Conservation (phyloP, 1,140 invertebrate genomes). For the Diploscapter pachys region DNA sequence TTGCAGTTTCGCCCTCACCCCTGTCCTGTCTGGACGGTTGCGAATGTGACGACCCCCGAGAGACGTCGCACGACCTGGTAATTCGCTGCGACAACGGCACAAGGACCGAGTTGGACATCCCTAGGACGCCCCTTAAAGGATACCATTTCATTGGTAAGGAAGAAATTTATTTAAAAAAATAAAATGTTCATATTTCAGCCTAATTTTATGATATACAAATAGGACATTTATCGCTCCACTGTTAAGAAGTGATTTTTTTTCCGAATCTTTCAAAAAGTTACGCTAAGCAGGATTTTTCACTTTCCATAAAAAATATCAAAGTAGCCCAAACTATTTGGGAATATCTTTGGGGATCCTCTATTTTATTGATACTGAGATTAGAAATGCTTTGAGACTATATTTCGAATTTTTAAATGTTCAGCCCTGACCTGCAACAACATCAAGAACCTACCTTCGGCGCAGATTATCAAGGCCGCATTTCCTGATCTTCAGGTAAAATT, state of each 20-base stretch:
- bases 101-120: not conserved
- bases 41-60: not conserved
- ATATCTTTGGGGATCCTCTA: too few species aligned
- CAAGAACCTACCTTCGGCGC: not conserved
- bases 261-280: too few species aligned
- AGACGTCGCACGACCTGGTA: not conserved
- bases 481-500: slow-evolving; percentile 5
- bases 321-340: too few species aligned
- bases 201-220: too few species aligned
- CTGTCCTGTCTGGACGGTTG: slow-evolving; percentile 4
- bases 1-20: too few species aligned
- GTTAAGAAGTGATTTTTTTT: too few species aligned
- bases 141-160: slow-evolving; percentile 1
- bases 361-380: too few species aligned
- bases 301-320: too few species aligned
- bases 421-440: slow-evolving; percentile 12
- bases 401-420: slow-evolving; percentile 2
- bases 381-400: not conserved
- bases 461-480: slow-evolving; percentile 1
- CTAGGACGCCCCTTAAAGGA: not conserved
- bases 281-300: too few species aligned
- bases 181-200: too few species aligned
- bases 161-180: too few species aligned
- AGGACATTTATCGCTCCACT: too few species aligned
- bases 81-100: slow-evolving; percentile 14